phyloP scores from a whole-genome alignment of 2,113 vertebrate genomes.

The Colistium nudipinnis region DNA sequence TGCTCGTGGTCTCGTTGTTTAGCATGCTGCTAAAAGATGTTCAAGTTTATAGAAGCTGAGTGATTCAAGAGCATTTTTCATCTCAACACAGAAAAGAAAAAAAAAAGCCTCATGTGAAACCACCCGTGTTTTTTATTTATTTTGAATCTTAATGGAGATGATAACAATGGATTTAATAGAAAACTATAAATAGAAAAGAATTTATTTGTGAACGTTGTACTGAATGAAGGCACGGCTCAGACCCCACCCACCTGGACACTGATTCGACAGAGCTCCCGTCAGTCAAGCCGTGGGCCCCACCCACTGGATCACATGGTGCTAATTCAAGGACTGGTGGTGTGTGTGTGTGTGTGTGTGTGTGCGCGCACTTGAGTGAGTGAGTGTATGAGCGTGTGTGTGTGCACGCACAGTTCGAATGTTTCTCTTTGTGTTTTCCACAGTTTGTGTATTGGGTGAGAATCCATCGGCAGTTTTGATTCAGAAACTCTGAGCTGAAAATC shows the following conservation, averaged over 20 bases:
- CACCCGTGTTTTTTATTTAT: slow-evolving; percentile 62
- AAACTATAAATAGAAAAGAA: slow-evolving; percentile 54
- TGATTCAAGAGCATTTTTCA: slow-evolving; percentile 34
- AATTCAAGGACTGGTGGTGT: slow-evolving; percentile 11
- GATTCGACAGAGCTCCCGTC: slow-evolving; percentile 65
- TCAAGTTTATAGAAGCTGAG: slow-evolving; percentile 34
- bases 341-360: no score
- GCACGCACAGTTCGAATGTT: no score
- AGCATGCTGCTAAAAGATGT: slow-evolving; percentile 74
- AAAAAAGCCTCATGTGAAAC: slow-evolving; percentile 15
- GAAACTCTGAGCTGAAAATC: no score
- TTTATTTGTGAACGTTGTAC: slow-evolving; percentile 56
- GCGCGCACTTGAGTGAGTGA: no score
- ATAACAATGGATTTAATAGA: slow-evolving; percentile 65
- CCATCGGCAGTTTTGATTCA: no score
- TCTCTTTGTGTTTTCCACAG: no score
- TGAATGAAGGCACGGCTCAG: slow-evolving; percentile 48
- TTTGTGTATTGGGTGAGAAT: no score
- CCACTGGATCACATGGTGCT: slow-evolving; percentile 76
- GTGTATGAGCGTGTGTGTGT: no score
- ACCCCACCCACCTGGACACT: slow-evolving; percentile 35
- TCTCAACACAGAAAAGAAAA: slow-evolving; percentile 31
- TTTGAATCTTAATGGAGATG: slow-evolving; percentile 67
- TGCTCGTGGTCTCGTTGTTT: slow-evolving; percentile 65
- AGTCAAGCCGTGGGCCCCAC: slow-evolving; percentile 37